These are phyloP conservation scores for Bombus waltoni DNA, from an alignment of 1,140 invertebrate species.

Conservation along the genomic window DNA sequence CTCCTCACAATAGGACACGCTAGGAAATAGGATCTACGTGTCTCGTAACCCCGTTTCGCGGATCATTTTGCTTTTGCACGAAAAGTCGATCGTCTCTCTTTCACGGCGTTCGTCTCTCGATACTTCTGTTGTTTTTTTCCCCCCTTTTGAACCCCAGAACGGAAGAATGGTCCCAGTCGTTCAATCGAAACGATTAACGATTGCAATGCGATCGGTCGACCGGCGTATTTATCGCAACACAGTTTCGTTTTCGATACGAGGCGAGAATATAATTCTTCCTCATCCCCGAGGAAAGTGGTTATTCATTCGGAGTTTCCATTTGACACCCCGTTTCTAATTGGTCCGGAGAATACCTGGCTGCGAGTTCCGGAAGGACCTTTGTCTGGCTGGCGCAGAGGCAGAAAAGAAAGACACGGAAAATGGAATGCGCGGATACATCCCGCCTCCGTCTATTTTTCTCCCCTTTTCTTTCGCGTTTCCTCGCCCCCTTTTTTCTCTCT, in stretches of 20 bases:
- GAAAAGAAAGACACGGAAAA: conserved; percentile 34
- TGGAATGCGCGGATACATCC: conserved; percentile 31
- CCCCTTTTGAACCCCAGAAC: conserved; percentile 9
- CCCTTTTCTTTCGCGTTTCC: background rate
- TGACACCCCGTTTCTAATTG: conserved; percentile 56
- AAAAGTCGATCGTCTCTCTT: conserved; percentile 35
- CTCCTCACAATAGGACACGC: conserved; percentile 29
- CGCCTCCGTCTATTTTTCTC: conserved; percentile 7
- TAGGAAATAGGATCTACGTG: conserved; percentile 53
- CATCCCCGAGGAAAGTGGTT: conserved; percentile 2
- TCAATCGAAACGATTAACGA: background rate
- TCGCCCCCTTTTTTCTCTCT: background rate
- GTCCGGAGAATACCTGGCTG: conserved; percentile 31
- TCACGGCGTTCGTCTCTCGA: conserved; percentile 9
- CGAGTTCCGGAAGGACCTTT: conserved; percentile 39
- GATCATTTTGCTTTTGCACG: conserved; percentile 43
- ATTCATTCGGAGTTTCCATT: conserved; percentile 56
- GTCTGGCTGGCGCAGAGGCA: background rate
- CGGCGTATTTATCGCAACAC: background rate
- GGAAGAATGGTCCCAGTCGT: background rate
- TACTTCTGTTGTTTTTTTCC: background rate
- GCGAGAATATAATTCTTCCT: background rate
- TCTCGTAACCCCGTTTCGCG: conserved; percentile 51
- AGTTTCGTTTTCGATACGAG: background rate
- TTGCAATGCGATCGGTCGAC: background rate